phyloP scores from a whole-genome alignment of 2,113 vertebrate species.

The Lathamus discolor region DNA sequence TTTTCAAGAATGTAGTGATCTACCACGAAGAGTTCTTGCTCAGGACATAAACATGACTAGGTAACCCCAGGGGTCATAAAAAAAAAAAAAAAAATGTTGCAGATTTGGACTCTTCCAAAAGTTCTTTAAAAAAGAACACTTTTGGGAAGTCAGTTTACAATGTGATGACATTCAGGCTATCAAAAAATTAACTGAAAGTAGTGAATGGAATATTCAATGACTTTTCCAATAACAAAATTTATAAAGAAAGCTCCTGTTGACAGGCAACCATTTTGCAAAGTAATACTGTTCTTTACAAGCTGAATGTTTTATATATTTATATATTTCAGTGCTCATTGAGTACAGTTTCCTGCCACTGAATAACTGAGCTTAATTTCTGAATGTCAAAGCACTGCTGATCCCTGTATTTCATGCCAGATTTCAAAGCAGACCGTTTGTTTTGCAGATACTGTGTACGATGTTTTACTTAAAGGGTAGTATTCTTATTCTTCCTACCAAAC shows the following conservation, averaged over 20 bases:
- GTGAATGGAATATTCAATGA: constrained; percentile 54
- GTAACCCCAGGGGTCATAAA: background rate
- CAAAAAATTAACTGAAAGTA: constrained; percentile 48
- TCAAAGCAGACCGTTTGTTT: constrained; percentile 12
- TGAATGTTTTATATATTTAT: background rate
- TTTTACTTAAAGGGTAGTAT: background rate
- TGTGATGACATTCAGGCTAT: background rate
- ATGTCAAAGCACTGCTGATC: constrained; percentile 34
- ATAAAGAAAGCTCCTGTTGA: constrained; percentile 36
- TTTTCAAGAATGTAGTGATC: background rate
- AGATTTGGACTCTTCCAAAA: background rate
- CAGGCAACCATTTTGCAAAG: background rate
- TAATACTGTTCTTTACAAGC: background rate
- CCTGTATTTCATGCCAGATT: background rate
- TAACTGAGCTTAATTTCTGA: constrained; percentile 52
- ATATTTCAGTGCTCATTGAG: background rate
- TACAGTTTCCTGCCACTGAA: constrained; percentile 7
- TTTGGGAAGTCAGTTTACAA: constrained; percentile 35
- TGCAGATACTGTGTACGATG: background rate
- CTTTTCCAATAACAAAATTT: constrained; percentile 36
- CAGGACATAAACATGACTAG: background rate
- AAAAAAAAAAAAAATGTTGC: background rate
- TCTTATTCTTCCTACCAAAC: background rate
- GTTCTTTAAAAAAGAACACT: constrained; percentile 7
- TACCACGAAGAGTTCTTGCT: background rate